Conservation (phyloP, 2,888 invertebrate species). For the Sarcophaga subvicina region DNA sequence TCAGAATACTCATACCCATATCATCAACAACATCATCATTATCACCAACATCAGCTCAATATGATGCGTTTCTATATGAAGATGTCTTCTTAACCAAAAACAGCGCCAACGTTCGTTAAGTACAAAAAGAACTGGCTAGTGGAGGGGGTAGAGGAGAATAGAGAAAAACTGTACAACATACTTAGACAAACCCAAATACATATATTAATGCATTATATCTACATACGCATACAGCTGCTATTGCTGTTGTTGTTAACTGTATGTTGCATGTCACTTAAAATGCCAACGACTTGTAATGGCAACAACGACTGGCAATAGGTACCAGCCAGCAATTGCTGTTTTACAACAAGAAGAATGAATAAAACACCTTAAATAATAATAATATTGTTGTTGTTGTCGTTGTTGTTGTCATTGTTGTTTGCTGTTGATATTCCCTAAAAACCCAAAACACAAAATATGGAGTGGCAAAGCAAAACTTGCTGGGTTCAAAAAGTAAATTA, state of each 20-base stretch:
- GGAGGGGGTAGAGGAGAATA: neutral
- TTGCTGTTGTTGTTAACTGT: conserved; percentile 36
- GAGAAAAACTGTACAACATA: neutral
- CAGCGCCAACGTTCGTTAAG: conserved; percentile 23
- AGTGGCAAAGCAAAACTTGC: neutral
- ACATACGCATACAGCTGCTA: neutral
- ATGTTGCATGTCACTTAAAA: conserved; percentile 64
- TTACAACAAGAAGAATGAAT: conserved; percentile 18
- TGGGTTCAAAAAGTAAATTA: neutral
- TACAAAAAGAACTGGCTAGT: conserved; percentile 5
- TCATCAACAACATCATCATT: neutral
- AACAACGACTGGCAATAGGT: conserved; percentile 14
- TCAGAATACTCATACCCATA: neutral
- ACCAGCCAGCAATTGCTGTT: neutral
- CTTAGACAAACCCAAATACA: conserved; percentile 7
- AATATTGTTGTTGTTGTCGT: too few relatives aligned
- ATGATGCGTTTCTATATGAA: conserved; percentile 39
- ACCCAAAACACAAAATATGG: conserved; percentile 31
- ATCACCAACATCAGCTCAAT: conserved; percentile 1
- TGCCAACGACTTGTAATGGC: conserved; percentile 53
- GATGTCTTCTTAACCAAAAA: conserved; percentile 23
- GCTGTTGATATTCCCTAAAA: conserved; percentile 35
- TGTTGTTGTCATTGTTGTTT: neutral
- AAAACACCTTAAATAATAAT: conserved; percentile 32
- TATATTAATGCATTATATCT: neutral